These are phyloP conservation scores for Diadumene lineata DNA, from an alignment of 92 coral and sea anemone genomes.

Conservation along the genomic window DNA sequence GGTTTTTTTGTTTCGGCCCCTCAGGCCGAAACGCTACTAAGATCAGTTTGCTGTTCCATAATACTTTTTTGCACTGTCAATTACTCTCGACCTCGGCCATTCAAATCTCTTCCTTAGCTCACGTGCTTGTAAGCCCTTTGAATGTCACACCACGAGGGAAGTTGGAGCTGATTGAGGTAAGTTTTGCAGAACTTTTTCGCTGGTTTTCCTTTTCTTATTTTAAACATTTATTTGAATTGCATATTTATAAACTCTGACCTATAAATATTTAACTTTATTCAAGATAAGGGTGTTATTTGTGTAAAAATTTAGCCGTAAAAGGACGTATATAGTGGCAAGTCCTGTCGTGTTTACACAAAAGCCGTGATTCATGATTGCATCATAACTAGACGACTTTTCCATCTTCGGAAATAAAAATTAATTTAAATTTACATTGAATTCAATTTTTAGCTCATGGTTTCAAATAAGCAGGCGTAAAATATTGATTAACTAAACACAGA, in stretches of 20 bases:
- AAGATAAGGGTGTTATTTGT: neutral
- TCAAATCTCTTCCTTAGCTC: neutral
- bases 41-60: neutral
- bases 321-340: neutral
- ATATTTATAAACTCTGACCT: neutral
- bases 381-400: neutral
- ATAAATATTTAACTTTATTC: neutral
- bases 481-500: neutral
- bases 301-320: neutral
- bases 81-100: neutral
- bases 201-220: neutral
- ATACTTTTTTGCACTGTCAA: neutral
- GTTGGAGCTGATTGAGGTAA: neutral
- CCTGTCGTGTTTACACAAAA: neutral
- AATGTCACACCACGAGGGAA: neutral
- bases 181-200: neutral
- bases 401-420: neutral
- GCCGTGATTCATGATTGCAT: neutral
- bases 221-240: neutral
- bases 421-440: neutral
- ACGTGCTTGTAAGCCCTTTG: neutral
- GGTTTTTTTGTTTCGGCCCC: neutral
- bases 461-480: neutral
- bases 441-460: neutral
- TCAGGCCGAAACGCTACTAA: neutral